Conservation (phyloP, 2,113 vertebrate species). For the Proterorhinus semilunaris region DNA sequence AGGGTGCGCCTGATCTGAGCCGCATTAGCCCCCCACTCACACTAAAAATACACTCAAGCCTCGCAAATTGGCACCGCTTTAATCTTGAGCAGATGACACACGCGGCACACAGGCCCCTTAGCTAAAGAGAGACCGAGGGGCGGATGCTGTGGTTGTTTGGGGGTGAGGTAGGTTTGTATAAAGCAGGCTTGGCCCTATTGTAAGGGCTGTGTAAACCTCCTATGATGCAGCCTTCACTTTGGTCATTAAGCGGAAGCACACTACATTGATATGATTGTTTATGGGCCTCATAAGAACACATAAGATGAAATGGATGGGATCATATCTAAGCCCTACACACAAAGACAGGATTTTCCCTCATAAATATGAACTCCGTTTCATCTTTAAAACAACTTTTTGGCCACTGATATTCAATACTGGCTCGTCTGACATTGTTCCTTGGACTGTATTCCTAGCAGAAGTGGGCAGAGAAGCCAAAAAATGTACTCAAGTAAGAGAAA, state of each 20-base stretch:
- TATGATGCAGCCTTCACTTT: constrained; percentile 40
- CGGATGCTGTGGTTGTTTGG: background rate
- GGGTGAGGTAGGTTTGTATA: background rate
- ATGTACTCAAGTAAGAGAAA: no score
- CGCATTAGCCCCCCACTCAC: constrained; percentile 52
- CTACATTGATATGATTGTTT: constrained; percentile 29
- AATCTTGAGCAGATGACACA: constrained; percentile 46
- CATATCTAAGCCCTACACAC: no score
- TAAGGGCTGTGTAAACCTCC: constrained; percentile 54
- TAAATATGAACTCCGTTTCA: no score
- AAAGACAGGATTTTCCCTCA: no score
- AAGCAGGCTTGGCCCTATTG: background rate
- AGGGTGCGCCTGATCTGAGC: constrained; percentile 64
- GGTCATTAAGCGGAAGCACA: constrained; percentile 21
- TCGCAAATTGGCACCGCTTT: constrained; percentile 66
- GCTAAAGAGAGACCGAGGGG: background rate
- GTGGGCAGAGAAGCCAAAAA: no score
- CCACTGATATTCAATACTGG: no score
- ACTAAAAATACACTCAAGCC: constrained; percentile 65
- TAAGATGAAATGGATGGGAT: no score
- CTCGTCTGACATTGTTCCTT: no score
- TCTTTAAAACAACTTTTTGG: no score
- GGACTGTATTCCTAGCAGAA: no score
- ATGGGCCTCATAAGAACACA: background rate
- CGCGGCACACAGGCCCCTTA: constrained; percentile 3